phyloP scores from a whole-genome alignment of 2,113 vertebrate genomes.

The Conger conger region DNA sequence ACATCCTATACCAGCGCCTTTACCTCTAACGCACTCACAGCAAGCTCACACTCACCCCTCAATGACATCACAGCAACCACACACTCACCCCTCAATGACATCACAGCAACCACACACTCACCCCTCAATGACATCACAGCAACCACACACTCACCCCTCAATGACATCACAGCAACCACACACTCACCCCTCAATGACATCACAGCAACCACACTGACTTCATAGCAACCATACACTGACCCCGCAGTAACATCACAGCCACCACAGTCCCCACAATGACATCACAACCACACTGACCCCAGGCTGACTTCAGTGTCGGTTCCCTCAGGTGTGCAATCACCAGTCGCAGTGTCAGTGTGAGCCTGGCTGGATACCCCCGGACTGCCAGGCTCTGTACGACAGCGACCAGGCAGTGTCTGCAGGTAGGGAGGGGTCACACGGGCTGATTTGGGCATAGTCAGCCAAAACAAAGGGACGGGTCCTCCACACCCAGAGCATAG shows the following conservation, averaged over 20 bases:
- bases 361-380: constrained; percentile 26
- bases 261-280: neutral
- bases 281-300: neutral
- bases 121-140: too few species aligned
- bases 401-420: neutral
- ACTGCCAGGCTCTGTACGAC: neutral
- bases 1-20: neutral
- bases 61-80: neutral
- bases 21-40: neutral
- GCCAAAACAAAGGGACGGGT: neutral
- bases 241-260: neutral
- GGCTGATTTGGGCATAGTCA: neutral
- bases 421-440: neutral
- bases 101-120: neutral
- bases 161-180: too few species aligned
- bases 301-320: neutral
- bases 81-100: neutral
- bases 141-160: neutral
- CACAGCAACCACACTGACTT: neutral
- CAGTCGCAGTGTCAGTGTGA: constrained; percentile 32
- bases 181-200: too few species aligned
- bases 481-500: neutral
- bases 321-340: constrained; percentile 36
- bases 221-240: neutral
- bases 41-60: neutral